phyloP scores from a whole-genome alignment of 1,140 invertebrate genomes.

The Dendroctonus ponderosae region DNA sequence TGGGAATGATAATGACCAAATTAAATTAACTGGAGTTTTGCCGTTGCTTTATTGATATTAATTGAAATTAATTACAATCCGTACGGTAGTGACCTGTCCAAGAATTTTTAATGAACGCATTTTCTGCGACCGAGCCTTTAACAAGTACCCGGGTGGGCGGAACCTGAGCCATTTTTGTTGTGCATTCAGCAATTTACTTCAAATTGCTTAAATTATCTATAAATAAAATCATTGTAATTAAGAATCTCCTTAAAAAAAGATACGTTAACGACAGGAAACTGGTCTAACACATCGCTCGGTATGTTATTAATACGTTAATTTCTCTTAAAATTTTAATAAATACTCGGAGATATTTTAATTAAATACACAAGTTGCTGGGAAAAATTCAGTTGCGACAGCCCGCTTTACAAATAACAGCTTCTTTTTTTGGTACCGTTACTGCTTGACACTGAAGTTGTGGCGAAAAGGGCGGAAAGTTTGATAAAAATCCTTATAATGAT shows the following conservation, averaged over 20 bases:
- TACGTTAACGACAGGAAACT: conserved; percentile 36
- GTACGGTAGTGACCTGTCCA: too few relatives aligned
- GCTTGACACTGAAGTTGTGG: too few relatives aligned
- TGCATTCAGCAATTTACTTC: conserved; percentile 37
- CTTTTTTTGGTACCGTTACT: too few relatives aligned
- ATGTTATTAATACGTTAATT: conserved; percentile 34
- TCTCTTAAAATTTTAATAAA: conserved; percentile 33
- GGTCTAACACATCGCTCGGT: conserved; percentile 31
- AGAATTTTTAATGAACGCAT: conserved; percentile 1
- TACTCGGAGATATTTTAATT: conserved; percentile 29
- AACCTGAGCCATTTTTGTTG: conserved; percentile 29
- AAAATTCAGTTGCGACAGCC: too few relatives aligned
- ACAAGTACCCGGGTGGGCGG: conserved; percentile 33
- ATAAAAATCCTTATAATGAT: not conserved
- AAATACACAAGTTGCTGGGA: not conserved
- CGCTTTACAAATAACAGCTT: too few relatives aligned
- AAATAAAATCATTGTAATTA: conserved; percentile 40
- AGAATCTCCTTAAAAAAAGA: conserved; percentile 25
- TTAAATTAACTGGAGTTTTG: too few relatives aligned
- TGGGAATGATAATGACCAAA: too few relatives aligned
- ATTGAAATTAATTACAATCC: too few relatives aligned
- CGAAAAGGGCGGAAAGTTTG: too few relatives aligned
- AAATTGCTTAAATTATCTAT: conserved; percentile 41
- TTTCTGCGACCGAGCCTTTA: conserved; percentile 16
- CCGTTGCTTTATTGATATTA: too few relatives aligned